Percentiles rank a stretch among this genome's conserved stretches.
These are phyloP conservation scores for Semicossyphus pulcher DNA, from an alignment of 2,113 vertebrate species.

Conservation along the genomic window DNA sequence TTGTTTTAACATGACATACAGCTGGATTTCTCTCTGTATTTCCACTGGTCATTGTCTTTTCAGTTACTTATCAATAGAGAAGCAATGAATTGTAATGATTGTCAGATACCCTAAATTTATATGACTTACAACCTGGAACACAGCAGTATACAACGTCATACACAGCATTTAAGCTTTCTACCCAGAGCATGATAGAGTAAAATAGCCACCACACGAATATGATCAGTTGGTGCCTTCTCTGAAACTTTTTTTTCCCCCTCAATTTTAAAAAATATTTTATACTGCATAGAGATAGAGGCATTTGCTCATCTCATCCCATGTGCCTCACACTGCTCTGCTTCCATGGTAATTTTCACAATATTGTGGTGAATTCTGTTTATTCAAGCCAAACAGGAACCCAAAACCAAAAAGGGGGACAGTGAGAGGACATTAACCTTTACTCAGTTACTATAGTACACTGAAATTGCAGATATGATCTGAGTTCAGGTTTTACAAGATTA, in stretches of 20 bases:
- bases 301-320: slow-evolving; percentile 33
- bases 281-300: background rate
- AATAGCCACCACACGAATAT: too few species aligned
- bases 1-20: too few species aligned
- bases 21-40: too few species aligned
- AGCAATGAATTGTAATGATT: too few species aligned
- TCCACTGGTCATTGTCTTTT: too few species aligned
- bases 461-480: slow-evolving; percentile 21
- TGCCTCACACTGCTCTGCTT: slow-evolving; percentile 32
- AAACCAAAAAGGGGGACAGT: slow-evolving; percentile 1
- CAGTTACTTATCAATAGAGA: too few species aligned
- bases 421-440: slow-evolving; percentile 42
- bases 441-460: slow-evolving; percentile 2
- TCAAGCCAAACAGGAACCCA: slow-evolving; percentile 10
- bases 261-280: too few species aligned
- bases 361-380: slow-evolving; percentile 31
- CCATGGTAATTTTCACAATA: slow-evolving; percentile 56
- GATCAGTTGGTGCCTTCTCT: background rate
- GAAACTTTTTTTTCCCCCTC: background rate
- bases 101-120: too few species aligned
- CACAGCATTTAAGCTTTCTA: too few species aligned
- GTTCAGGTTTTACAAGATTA: slow-evolving; percentile 19
- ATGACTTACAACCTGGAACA: too few species aligned
- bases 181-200: too few species aligned
- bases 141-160: too few species aligned